Evolutionary conservation across 2,797 vertebrate species (phyloP).

Genomic region (Micromesistius poutassou): DNA sequence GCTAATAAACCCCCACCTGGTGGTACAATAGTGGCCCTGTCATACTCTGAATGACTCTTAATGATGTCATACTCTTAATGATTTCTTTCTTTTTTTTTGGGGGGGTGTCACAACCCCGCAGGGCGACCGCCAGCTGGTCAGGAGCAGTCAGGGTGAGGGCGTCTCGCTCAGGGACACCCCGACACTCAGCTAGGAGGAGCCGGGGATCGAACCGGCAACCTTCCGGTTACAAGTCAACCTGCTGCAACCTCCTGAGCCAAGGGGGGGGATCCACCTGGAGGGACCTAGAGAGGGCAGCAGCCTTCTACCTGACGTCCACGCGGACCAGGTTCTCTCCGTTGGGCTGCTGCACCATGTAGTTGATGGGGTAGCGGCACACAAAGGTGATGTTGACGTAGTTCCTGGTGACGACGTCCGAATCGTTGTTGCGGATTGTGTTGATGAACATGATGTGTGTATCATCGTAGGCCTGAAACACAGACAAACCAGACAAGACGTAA

Average conservation of each 20-base stretch:
- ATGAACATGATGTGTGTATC: slow-evolving; percentile 74
- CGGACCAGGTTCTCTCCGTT: slow-evolving; percentile 72
- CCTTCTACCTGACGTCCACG: slow-evolving; percentile 68
- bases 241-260: no score
- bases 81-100: no score
- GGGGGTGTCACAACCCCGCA: no score
- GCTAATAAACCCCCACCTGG: no score
- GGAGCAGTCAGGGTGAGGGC: no score
- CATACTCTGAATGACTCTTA: no score
- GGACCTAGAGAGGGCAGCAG: background rate
- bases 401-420: slow-evolving; percentile 70
- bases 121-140: no score
- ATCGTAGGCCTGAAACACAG: slow-evolving; percentile 65
- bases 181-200: no score
- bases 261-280: background rate
- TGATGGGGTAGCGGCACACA: slow-evolving; percentile 77
- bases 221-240: no score
- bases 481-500: background rate
- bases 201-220: no score
- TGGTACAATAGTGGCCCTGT: background rate
- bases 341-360: slow-evolving; percentile 75
- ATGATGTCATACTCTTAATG: no score
- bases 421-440: slow-evolving; percentile 78
- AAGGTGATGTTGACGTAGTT: slow-evolving; percentile 78
- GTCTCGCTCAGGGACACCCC: no score